These are phyloP conservation scores for Masnerella sp. DNA, from an alignment of 2,888 invertebrate genomes.

Conservation along the genomic window DNA sequence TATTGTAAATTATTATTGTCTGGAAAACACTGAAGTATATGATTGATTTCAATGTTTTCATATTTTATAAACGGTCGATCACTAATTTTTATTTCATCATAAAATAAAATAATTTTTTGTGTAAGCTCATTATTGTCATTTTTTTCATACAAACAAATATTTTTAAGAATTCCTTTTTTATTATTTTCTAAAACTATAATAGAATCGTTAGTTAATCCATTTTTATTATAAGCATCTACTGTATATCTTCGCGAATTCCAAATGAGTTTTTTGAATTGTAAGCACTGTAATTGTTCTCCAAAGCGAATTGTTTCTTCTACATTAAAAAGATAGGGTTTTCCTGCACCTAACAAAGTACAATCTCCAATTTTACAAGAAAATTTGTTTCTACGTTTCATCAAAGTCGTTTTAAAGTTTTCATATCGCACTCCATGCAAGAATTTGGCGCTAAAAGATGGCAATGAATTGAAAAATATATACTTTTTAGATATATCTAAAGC, in stretches of 20 bases:
- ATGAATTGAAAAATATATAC: conserved; percentile 17
- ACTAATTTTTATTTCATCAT: background rate
- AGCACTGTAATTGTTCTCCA: conserved; percentile 1
- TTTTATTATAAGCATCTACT: conserved; percentile 4
- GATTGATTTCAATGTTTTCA: background rate
- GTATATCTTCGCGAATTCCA: conserved; percentile 25
- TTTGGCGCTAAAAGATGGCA: conserved; percentile 4
- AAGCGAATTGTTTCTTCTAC: conserved; percentile 15
- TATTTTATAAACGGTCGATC: background rate
- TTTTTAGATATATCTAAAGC: conserved; percentile 29
- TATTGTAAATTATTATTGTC: background rate
- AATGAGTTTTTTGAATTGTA: conserved; percentile 30
- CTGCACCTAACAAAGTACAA: conserved; percentile 18
- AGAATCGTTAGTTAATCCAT: conserved; percentile 34
- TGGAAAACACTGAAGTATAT: background rate
- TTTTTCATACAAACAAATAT: conserved; percentile 18
- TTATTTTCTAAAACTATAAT: conserved; percentile 18
- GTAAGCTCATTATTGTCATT: background rate
- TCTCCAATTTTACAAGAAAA: conserved; percentile 1
- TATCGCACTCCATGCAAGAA: conserved; percentile 7
- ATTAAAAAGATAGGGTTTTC: conserved; percentile 23
- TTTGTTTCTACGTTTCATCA: conserved; percentile 20
- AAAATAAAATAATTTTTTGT: background rate
- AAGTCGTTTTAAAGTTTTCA: conserved; percentile 1
- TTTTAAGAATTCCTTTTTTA: conserved; percentile 18